Base-by-base conservation (phyloP, 2,888 invertebrate species). In the Pollenia labialis region DNA sequence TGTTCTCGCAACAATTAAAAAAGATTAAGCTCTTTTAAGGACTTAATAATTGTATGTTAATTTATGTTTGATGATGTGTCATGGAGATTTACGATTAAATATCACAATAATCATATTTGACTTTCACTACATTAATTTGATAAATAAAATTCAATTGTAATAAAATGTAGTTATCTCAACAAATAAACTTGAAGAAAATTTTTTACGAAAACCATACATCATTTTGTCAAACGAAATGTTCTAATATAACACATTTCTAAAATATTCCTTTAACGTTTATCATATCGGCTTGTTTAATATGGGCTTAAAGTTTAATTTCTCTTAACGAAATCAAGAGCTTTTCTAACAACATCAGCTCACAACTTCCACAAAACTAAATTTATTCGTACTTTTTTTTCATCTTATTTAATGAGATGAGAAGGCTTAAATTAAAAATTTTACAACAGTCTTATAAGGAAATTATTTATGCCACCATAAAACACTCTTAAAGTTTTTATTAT, bases 381-480 rank as follows among this genome's bases (percentile, higher is more conserved):
- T 2, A 76, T 32, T 58, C 11, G 10, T 18, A 46, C 14, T 18
- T 56, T 46, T 40, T 44, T 64, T 72, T 64, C 64, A 81, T 72
- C 54, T 56, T 40, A 56, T 81, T 81, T 72, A 64, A 81, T 64
- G 54, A 64, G 48, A 64, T 56, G 46, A 23, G 54, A 18, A 62
- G n/a, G 6, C 48, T 72, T 6, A 46, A 56, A 56, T 72, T 54
- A 32, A 72, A 64, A 10, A n/a, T 23, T 64, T 64, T 72, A 48
- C 81, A 64, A 40, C 44, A 42, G 32, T 62, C 32, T 52, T 62
- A 80, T 60, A 54, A 54, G 46, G 72, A 64, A 62, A 72, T 56
- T 64, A 40, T 64, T 72, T 72, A 72, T 64, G 81, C 72, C 64
- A 64, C 40, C 64, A 72, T 64, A 81, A 81, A 81, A 71, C 52